phyloP scores from a whole-genome alignment of 2,113 vertebrate genomes.

The Pterocles orientalis region DNA sequence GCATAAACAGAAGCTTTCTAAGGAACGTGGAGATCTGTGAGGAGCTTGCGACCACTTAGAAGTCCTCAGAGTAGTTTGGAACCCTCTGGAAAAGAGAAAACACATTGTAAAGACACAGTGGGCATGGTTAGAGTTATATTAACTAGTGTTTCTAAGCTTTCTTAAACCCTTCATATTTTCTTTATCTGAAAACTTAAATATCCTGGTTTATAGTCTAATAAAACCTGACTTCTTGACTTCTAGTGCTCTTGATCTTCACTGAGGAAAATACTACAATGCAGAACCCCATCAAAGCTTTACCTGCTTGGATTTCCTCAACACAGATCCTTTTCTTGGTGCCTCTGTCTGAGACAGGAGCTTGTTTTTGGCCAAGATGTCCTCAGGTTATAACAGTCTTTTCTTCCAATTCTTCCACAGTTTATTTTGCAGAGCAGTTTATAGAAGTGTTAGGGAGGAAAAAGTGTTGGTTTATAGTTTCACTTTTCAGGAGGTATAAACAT shows the following conservation, averaged over 20 bases:
- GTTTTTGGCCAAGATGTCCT: background rate
- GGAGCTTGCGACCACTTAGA: background rate
- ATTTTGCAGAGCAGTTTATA: background rate
- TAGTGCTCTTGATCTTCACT: background rate
- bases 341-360: background rate
- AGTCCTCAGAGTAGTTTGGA: fast-evolving
- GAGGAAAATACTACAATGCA: background rate
- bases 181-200: background rate
- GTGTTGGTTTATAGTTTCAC: background rate
- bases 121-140: background rate
- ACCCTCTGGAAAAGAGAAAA: background rate
- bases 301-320: background rate
- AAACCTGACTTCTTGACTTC: background rate
- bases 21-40: background rate
- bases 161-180: background rate
- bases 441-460: background rate
- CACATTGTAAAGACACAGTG: background rate
- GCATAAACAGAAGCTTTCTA: background rate
- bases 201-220: background rate
- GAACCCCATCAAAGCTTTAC: background rate
- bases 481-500: background rate
- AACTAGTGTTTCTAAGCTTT: background rate
- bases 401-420: background rate
- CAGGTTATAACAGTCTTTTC: background rate
- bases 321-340: background rate